Evolutionary conservation across 1,140 invertebrate genomes (phyloP), one percentile per base, ranked within the genome.

Genomic region (Lethrus apterus): DNA sequence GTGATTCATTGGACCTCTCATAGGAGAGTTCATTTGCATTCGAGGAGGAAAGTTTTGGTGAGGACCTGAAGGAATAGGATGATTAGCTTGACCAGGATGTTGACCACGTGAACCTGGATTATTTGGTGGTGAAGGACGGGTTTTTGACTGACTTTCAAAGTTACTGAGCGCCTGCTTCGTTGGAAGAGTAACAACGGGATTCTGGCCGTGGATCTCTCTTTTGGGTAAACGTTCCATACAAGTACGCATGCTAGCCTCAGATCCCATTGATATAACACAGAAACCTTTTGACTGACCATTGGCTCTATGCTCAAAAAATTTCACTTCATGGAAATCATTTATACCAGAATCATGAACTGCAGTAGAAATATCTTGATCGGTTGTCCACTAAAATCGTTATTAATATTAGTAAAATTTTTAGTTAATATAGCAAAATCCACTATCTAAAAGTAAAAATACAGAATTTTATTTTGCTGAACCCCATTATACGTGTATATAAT

Each of bases 261-360:
- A 97, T 9, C 86, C 89, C 34, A 97, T 72, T 2, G 89, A 89
- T 53, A 96, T 82, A 11, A 93, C 83, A 66, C 92, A 95, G 68
- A 95, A 95, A 30, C 97, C 97, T 77, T 99, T 99, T 0, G 93
- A 97, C 68, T 99, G 96, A 18, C 97, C 97, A 77, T 99, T 99
- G 8, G 91, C 89, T 57, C 96, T 80, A 72, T 99, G 99, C 71
- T 99, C 96, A 74, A 98, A 97, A 70, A 99, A 99, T 71, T 98
- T 98, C 9, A 99, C 92, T 66, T 99, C 97, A 51, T 95, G 76
- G 55, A 99, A 84, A 69, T 99, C 97, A 47, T 75, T 80, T 2
- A 98, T 86, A 14, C 94, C 95, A 53, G 97, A 75, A 50, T 81
- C 81, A 35, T 79, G 76, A 44, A 97, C 78, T 2, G 88, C 82